These are phyloP conservation scores for Eucera pruinosa DNA, from an alignment of 2,888 invertebrate species.

Conservation along the genomic window DNA sequence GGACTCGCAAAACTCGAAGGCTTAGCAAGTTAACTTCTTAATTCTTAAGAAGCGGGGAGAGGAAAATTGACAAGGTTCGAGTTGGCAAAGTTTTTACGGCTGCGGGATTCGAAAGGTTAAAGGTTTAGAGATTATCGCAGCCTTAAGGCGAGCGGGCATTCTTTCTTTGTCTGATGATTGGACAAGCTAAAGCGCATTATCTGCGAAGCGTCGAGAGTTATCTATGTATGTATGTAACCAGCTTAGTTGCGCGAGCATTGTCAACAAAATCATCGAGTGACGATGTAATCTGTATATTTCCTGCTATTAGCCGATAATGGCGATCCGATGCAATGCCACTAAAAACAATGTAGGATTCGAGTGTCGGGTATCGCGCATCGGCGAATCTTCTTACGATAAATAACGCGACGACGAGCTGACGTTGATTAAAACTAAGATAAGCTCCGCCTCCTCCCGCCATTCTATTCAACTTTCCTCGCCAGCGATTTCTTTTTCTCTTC, in stretches of 20 bases:
- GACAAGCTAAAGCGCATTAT: not conserved
- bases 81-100: too few species aligned
- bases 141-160: not conserved
- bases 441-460: too few species aligned
- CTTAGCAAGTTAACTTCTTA: not conserved
- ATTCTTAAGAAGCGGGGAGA: not conserved
- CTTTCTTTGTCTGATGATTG: not conserved
- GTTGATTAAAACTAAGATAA: not conserved
- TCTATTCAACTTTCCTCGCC: not conserved
- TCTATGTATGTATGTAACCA: not conserved
- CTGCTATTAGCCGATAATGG: slow-evolving; percentile 4
- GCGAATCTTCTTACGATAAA: not conserved
- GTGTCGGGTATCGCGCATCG: not conserved
- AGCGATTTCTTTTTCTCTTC: not conserved
- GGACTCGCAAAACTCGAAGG: not conserved
- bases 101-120: not conserved
- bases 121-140: not conserved
- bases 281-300: not conserved
- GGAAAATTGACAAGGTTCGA: too few species aligned
- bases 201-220: not conserved
- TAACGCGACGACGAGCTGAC: not conserved
- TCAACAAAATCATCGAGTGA: not conserved
- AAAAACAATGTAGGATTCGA: not conserved
- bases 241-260: not conserved
- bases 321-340: not conserved